phyloP scores from a whole-genome alignment of 2,888 invertebrate genomes.

The Hirtodrosophila cameraria region DNA sequence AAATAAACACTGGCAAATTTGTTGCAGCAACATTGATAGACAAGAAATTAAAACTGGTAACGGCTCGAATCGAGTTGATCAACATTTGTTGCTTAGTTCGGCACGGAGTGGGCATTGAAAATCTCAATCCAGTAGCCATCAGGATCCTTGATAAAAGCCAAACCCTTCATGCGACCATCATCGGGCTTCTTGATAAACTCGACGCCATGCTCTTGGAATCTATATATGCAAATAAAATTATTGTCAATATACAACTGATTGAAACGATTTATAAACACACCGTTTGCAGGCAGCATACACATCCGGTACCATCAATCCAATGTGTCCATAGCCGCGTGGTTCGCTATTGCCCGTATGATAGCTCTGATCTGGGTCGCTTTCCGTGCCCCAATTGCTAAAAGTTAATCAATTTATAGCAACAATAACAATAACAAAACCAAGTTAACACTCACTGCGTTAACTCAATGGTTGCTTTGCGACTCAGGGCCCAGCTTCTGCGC shows the following conservation, averaged over 20 bases:
- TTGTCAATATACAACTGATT: too few relatives aligned
- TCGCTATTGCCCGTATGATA: slow-evolving; percentile 97
- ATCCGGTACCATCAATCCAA: slow-evolving; percentile 95
- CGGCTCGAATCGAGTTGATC: neutral
- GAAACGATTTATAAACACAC: slow-evolving; percentile 40
- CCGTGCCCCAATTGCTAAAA: slow-evolving; percentile 96
- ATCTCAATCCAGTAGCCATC: slow-evolving; percentile 99
- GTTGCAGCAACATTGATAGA: slow-evolving; percentile 4
- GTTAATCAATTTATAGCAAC: neutral
- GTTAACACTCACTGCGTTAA: slow-evolving; percentile 93
- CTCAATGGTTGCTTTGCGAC: slow-evolving; percentile 94
- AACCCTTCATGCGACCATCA: slow-evolving; percentile 96
- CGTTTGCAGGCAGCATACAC: slow-evolving; percentile 93
- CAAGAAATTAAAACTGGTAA: slow-evolving; percentile 12
- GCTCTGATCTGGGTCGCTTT: slow-evolving; percentile 89
- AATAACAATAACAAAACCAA: neutral
- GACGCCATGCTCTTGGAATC: slow-evolving; percentile 93
- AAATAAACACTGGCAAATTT: slow-evolving; percentile 13
- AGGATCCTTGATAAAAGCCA: slow-evolving; percentile 97
- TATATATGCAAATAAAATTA: slow-evolving; percentile 18
- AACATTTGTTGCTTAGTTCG: slow-evolving; percentile 12
- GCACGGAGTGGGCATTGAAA: slow-evolving; percentile 85
- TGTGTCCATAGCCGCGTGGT: slow-evolving; percentile 96
- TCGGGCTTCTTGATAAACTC: slow-evolving; percentile 95
- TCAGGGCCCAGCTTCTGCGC: slow-evolving; percentile 90